Base-by-base conservation (phyloP, 1,140 invertebrate species). In the Trachymyrmex septentrionalis region DNA sequence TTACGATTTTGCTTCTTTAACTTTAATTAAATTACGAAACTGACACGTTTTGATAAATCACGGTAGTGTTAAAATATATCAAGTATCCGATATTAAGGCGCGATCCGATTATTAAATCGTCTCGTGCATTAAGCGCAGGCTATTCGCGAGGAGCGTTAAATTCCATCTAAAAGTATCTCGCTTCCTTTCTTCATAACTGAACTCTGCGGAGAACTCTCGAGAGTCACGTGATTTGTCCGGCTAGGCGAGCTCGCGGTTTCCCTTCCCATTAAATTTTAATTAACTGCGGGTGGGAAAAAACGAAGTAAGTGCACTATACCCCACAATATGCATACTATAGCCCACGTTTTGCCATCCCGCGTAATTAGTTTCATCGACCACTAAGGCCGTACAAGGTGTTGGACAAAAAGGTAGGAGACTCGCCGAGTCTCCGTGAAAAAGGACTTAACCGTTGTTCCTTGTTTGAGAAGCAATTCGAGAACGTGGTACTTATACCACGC, bases 221-320 rank as follows among this genome's bases (percentile, higher is more conserved):
- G 75, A 86, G 80, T 87, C 78, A 69, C 80, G 87, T 81, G 86
- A 85, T 88, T 90, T 88, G 78, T 81, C 87, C 85, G 69, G 86
- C 71, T 71, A 76, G 63, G 76, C 80, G 72, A 86, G 80, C 76
- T 71, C 78, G 48, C 69, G 80, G 80, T 84, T 84, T 84, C 55
- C 69, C 27, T 73, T 63, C 38, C 82, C 88, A 82, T 91, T 91
- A 91, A 91, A 90, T 90, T 91, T 91, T 91, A 90, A 91, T 91
- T 91, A 91, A 87, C 88, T 86, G 85, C 69, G 61, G 67, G 55
- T 55, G 59, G 69, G 69, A 80, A 87, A 85, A 87, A 75, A 85
- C 85, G 78, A 72, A 50, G 77, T 59, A 84, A 86, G 64, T 82
- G 85, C 85, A 73, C 64, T 66, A 85, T 64, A 73, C 48, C 24